Base-by-base conservation (phyloP, 1,140 invertebrate genomes). In the Batillaria attramentaria region DNA sequence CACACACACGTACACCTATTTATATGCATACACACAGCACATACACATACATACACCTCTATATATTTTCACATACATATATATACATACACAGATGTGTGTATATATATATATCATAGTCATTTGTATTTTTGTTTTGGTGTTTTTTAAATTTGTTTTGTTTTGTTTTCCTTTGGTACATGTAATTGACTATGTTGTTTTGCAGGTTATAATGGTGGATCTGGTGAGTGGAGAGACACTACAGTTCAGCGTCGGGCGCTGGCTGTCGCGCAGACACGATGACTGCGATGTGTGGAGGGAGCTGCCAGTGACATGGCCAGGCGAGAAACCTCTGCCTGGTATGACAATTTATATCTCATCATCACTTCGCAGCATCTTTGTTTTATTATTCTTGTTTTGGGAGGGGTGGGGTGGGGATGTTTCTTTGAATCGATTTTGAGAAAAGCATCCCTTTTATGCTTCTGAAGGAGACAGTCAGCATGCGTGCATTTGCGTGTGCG, bases 281-380 rank as follows among this genome's bases (percentile, higher is more conserved):
- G 86, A 88, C 78, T 66, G 65, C 72, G 84, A 89, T 78, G 82
- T 88, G 5, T 85, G 87, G 84, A 80, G 88, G 72, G 88, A 89
- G 68, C 66, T 89, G 18, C 83, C 87, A 3, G 87, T 87, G 6
- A 68, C 75, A 16, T 42, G 73, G 46, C 69, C 60, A 37, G 83
- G 83, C 41, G 74, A 88, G 54, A 66, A 75, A 8, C 80, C 84
- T 79, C 77, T 86, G 24, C 84, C 85, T 81, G 79, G 87, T 89
- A 28, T 33, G 33, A n/a, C n/a, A n/a, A n/a, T n/a, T n/a, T n/a
- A n/a, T n/a, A n/a, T n/a, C n/a, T n/a, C n/a, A n/a, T n/a, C n/a
- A n/a, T 50, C 24, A 13, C 24, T 50, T 24, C 24, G 13, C 46
- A 50, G 46, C 46, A 50, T 50, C 13, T 50, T 50, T 50, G 46